Percentiles rank a stretch among this genome's conserved stretches.
Conservation (phyloP, 2,113 vertebrate species). For the Trochalopteron elliotii region DNA sequence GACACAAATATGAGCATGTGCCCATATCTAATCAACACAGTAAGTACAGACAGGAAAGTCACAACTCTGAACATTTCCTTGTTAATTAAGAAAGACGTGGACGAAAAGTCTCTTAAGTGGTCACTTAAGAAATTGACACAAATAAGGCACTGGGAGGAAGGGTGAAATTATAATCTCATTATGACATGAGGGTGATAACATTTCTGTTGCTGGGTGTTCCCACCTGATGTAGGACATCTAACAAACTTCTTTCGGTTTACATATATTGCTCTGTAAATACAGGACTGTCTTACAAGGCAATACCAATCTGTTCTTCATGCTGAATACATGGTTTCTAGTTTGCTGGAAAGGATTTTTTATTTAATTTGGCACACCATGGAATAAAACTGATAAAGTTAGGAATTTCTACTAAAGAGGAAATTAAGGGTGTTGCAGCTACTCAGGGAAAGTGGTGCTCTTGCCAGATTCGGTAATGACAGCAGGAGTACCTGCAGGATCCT, state of each 20-base stretch:
- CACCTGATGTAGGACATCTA: not conserved
- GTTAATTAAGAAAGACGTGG: not conserved
- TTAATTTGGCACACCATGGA: not conserved
- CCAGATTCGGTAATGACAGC: not conserved
- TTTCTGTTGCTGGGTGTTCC: not conserved
- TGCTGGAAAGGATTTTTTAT: not conserved
- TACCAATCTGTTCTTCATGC: not conserved
- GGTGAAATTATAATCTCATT: not conserved
- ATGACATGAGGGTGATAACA: not conserved
- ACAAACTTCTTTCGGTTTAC: not conserved
- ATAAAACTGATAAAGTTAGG: not conserved
- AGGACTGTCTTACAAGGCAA: not conserved
- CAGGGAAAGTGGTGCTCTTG: not conserved
- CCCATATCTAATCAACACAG: not conserved
- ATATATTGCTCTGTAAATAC: not conserved
- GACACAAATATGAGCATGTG: not conserved
- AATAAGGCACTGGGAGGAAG: not conserved
- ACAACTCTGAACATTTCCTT: not conserved
- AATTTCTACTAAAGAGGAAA: conserved; percentile 17
- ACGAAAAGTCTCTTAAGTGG: not conserved
- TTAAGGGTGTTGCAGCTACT: not conserved
- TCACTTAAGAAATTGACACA: conserved; percentile 1
- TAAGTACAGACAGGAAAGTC: not conserved
- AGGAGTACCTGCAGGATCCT: not conserved
- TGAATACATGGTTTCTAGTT: not conserved